phyloP scores from a whole-genome alignment of 2,113 vertebrate genomes.

The Dicentrarchus labrax region DNA sequence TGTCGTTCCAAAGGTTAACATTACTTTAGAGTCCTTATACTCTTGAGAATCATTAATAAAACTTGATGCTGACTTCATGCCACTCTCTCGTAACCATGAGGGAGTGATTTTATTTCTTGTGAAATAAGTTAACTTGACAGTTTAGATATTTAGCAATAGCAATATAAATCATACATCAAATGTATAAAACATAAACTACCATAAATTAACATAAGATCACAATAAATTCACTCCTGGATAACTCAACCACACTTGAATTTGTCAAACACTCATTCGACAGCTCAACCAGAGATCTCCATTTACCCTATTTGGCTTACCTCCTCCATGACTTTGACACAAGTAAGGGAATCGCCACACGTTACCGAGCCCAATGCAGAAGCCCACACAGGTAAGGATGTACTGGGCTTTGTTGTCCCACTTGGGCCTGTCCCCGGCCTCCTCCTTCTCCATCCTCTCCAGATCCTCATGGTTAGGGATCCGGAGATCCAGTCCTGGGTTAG shows the following conservation, averaged over 20 bases:
- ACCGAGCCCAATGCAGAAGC: slow-evolving; percentile 94
- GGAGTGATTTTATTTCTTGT: slow-evolving; percentile 28
- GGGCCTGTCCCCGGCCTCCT: slow-evolving; percentile 86
- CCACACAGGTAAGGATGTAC: slow-evolving; percentile 94
- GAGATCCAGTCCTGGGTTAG: slow-evolving; percentile 89
- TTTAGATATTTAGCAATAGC: background rate
- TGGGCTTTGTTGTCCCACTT: slow-evolving; percentile 96
- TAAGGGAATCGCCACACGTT: slow-evolving; percentile 97
- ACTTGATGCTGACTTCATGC: background rate
- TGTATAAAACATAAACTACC: background rate
- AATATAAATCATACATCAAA: background rate
- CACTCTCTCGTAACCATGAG: background rate
- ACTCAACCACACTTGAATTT: background rate
- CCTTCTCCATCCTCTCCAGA: slow-evolving; percentile 86
- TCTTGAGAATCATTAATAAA: slow-evolving; percentile 49
- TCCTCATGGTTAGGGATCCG: slow-evolving; percentile 86
- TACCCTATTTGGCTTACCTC: slow-evolving; percentile 84
- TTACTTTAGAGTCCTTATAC: background rate
- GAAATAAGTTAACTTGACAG: background rate
- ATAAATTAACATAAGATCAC: background rate
- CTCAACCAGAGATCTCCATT: background rate
- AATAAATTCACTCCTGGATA: background rate
- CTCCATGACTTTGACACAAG: slow-evolving; percentile 95
- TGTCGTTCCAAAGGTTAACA: background rate
- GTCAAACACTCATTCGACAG: background rate